Evolutionary conservation across 1,140 invertebrate genomes (phyloP), one percentile per base, ranked within the genome.

Genomic region (Zaprionus tsacasi): DNA sequence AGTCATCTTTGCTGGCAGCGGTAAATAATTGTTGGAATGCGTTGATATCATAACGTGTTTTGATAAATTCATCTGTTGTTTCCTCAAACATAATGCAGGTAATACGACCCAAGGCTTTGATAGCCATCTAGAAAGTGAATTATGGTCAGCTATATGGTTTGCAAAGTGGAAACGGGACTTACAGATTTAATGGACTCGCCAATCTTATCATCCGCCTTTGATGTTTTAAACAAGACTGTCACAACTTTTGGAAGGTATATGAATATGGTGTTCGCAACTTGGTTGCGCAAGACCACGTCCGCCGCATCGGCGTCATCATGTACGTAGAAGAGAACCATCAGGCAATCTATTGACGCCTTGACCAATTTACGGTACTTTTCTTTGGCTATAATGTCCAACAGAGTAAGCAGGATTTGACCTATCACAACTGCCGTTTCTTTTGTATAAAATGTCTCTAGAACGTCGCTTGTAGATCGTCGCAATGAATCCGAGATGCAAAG

Each of bases 191-290:
- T 75, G 17, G 73, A 63, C 58, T 91, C 82, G 1, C 92, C 85
- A 7, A 92, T 59, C 43, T 73, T 92, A 10, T 92, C 91, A 63
- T 92, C 92, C 2, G 76, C 72, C 25, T 86, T 27, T 6, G 80
- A 65, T 12, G 70, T 89, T 59, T 81, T 79, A 8, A 79, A 81
- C 8, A 92, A 33, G 1, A 89, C 74, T 0, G 81, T 82, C 4
- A 92, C 59, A 1, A 92, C 81, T 75, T 92, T 92, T 5, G 92
- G 92, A 2, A 92, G 61, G 40, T 82, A 91, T 56, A 92, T 78
- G 48, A 92, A 92, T 45, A 80, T 66, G 13, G 79, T 83, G 57
- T 92, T 74, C 6, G 92, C 91, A 12, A 92, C 80, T 59, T 92
- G 91, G 63, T 77, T 81, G 10, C 91, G 80, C n/a, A 92, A 52